Evolutionary conservation across 2,888 invertebrate species (phyloP).

Genomic region (Lathronympha strigana): DNA sequence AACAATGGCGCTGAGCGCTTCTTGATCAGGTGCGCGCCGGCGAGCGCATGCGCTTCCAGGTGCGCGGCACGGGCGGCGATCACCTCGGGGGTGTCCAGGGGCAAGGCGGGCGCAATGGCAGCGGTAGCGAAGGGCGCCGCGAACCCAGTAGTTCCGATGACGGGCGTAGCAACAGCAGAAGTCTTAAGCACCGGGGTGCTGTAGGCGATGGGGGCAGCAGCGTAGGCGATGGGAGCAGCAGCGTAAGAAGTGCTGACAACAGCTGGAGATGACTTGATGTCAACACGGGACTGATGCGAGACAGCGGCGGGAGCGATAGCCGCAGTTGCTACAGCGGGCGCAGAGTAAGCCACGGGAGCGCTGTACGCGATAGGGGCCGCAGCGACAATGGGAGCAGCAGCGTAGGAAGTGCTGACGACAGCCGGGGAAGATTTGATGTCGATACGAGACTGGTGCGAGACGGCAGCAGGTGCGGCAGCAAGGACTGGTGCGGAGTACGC

Average conservation of each 20-base stretch:
- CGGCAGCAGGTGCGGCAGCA: conserved; percentile 54
- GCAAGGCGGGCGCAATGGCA: conserved; percentile 58
- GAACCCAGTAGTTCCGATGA: conserved; percentile 41
- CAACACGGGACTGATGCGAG: conserved; percentile 52
- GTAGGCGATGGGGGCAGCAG: conserved; percentile 45
- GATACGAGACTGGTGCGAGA: conserved; percentile 57
- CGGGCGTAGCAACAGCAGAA: conserved; percentile 42
- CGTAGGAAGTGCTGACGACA: conserved; percentile 46
- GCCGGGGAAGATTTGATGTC: conserved; percentile 55
- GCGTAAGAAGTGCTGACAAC: conserved; percentile 46
- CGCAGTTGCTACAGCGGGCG: conserved; percentile 41
- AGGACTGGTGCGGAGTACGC: conserved; percentile 59
- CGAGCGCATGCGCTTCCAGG: conserved; percentile 69
- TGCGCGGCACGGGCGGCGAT: conserved; percentile 72
- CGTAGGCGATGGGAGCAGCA: conserved; percentile 42
- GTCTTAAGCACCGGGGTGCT: conserved; percentile 48
- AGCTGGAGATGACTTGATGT: conserved; percentile 45
- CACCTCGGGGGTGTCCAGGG: conserved; percentile 72
- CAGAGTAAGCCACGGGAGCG: conserved; percentile 44
- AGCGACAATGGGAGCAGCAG: conserved; percentile 50
- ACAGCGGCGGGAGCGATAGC: conserved; percentile 54
- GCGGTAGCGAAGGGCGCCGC: conserved; percentile 46
- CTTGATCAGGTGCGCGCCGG: conserved; percentile 67
- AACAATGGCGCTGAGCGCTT: conserved; percentile 67
- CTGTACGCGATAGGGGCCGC: conserved; percentile 47